A percentile compares a stretch with the other conserved stretches of the same genome.
These are phyloP conservation scores for Microvelia longipes DNA, from an alignment of 1,140 invertebrate genomes.

Conservation along the genomic window DNA sequence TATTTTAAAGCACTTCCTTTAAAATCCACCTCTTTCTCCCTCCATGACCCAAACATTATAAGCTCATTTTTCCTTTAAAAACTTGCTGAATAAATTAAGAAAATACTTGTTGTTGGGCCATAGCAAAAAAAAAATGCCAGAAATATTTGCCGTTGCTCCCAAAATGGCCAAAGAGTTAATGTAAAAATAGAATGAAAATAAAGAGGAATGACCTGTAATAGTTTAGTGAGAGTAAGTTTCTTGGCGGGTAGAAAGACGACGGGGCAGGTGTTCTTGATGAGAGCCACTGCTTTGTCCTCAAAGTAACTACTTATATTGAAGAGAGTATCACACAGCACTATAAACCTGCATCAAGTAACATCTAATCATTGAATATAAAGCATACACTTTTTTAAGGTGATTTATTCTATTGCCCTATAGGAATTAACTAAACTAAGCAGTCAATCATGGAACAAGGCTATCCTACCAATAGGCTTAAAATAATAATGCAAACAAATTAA, in stretches of 20 bases:
- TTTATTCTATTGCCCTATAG: too few relatives aligned
- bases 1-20: too few relatives aligned
- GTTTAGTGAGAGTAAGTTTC: slow-evolving; percentile 21
- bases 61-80: too few relatives aligned
- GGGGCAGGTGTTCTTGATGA: slow-evolving; percentile 23
- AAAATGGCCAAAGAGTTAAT: too few relatives aligned
- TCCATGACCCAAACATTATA: too few relatives aligned
- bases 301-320: slow-evolving; percentile 10
- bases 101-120: too few relatives aligned
- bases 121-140: too few relatives aligned
- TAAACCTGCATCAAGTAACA: slow-evolving; percentile 16
- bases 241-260: slow-evolving; percentile 19
- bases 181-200: too few relatives aligned
- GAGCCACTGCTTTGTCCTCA: slow-evolving; percentile 14
- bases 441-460: neutral
- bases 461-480: neutral
- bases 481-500: neutral
- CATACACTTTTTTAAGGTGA: too few relatives aligned
- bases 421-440: neutral
- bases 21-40: too few relatives aligned
- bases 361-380: neutral
- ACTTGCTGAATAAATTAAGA: too few relatives aligned
- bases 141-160: too few relatives aligned
- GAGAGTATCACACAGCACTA: slow-evolving; percentile 19
- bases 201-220: slow-evolving; percentile 22